Base-by-base conservation (phyloP, 1,140 invertebrate genomes). In the Elymnias hypermnestra region DNA sequence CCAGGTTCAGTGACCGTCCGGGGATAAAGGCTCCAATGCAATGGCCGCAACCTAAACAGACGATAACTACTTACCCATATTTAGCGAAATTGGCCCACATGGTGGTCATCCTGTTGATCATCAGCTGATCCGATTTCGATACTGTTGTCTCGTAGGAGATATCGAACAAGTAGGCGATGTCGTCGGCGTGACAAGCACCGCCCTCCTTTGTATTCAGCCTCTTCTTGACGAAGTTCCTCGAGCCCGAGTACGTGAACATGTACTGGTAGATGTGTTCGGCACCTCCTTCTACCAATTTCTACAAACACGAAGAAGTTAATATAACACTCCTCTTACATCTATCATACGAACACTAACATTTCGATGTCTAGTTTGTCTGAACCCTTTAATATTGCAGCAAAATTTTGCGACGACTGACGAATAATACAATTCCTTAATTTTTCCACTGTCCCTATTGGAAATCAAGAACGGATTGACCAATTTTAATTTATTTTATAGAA, bases 71-170 rank as follows among this genome's bases (percentile, higher is more conserved):
- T 37, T 57, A 73, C 63, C 66, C 57, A 19, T 60, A 68, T 54
- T 68, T 70, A 6, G 35, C 56, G 31, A 72, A 72, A 29, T 72
- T 70, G 0, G 69, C 48, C 60, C 62, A 72, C 5, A 66, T 14
- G 0, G 23, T 58, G 0, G 57, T 63, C 5, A 73, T 54, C 22
- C 42, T 54, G 14, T 76, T 67, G n/a, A 63, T 57, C 1, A 69
- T 41, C 0, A 65, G 10, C 18, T 65, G 53, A 41, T 74, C 71
- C 5, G 51, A 47, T 5, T 31, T 35, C 9, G 46, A 43, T 1
- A 53, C 33, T 3, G 23, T 41, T 5, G 49, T 47, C 25, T 63
- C 37, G n/a, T 42, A 53, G 1, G 41, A 26, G 5, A 59, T 33
- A 37, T 65, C 62, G 36, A 66, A 71, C 26, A 73, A 17, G 25